phyloP scores from a whole-genome alignment of 2,888 invertebrate species.

The Phyllotreta cruciferae region DNA sequence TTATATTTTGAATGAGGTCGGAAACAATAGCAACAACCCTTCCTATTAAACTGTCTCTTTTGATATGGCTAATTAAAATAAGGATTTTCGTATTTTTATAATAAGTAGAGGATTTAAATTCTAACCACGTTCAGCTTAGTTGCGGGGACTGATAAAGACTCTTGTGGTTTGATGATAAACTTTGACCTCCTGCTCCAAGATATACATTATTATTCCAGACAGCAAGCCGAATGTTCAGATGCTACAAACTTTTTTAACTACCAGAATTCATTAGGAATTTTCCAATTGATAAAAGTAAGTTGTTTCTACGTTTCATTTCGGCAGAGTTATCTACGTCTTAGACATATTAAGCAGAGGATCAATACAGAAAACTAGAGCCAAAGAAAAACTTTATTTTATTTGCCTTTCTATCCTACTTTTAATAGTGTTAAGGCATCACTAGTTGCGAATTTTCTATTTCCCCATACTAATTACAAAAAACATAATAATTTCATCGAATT shows the following conservation, averaged over 20 bases:
- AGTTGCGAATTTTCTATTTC: too few relatives aligned
- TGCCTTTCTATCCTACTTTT: slow-evolving; percentile 13
- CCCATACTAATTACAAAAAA: too few relatives aligned
- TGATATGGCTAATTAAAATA: slow-evolving; percentile 14
- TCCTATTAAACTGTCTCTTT: slow-evolving; percentile 10
- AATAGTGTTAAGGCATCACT: too few relatives aligned
- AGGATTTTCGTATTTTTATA: slow-evolving; percentile 24
- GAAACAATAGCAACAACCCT: neutral
- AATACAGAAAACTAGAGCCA: slow-evolving; percentile 41
- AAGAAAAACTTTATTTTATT: slow-evolving; percentile 27
- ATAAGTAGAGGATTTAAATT: slow-evolving; percentile 43
- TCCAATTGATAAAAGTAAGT: slow-evolving; percentile 60
- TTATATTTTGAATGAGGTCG: too few relatives aligned
- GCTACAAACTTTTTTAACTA: slow-evolving; percentile 62
- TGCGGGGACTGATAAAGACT: slow-evolving; percentile 39
- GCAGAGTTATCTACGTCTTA: slow-evolving; percentile 56
- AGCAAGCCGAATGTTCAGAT: slow-evolving; percentile 58
- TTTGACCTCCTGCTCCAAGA: slow-evolving; percentile 54
- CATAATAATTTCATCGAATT: too few relatives aligned
- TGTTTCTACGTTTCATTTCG: slow-evolving; percentile 60
- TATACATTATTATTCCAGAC: slow-evolving; percentile 60
- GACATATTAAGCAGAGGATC: slow-evolving; percentile 56
- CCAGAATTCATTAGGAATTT: slow-evolving; percentile 61
- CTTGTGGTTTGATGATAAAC: slow-evolving; percentile 47
- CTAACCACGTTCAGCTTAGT: slow-evolving; percentile 44